Conservation (phyloP, 2,113 vertebrate species). For the Onychorhynchus coronatus region DNA sequence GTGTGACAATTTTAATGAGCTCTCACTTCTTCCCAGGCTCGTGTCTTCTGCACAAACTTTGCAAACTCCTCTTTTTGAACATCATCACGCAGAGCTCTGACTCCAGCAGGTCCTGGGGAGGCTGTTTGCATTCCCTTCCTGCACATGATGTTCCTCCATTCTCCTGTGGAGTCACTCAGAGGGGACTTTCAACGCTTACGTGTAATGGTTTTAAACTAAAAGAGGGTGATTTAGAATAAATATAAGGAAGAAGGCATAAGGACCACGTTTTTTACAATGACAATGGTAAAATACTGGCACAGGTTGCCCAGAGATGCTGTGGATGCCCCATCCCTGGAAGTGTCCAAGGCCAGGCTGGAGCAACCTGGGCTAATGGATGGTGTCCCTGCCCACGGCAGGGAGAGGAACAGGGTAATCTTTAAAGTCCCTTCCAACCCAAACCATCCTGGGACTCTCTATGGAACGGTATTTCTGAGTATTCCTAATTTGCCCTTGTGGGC, state of each 20-base stretch:
- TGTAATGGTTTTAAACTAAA: not conserved
- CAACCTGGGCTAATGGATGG: fast-evolving
- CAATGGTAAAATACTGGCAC: not conserved
- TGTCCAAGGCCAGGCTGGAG: not conserved
- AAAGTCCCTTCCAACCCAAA: not conserved
- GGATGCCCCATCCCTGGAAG: not conserved
- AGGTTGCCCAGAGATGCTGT: not conserved
- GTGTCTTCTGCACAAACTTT: not conserved
- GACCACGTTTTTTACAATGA: not conserved
- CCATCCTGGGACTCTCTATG: fast-evolving
- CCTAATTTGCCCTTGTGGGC: not conserved
- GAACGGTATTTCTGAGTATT: not conserved
- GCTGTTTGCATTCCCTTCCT: not conserved
- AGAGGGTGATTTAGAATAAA: not conserved
- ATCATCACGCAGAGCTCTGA: not conserved
- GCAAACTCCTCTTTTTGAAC: not conserved
- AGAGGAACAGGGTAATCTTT: not conserved
- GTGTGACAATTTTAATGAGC: slow-evolving; percentile 61
- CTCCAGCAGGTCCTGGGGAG: not conserved
- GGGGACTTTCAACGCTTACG: not conserved
- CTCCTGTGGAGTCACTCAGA: not conserved
- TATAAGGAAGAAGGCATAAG: not conserved
- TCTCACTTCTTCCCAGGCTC: slow-evolving; percentile 2
- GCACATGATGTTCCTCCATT: not conserved
- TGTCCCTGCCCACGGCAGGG: not conserved